phyloP scores from a whole-genome alignment of 1,140 invertebrate species.

The Dreissena rostriformis region DNA sequence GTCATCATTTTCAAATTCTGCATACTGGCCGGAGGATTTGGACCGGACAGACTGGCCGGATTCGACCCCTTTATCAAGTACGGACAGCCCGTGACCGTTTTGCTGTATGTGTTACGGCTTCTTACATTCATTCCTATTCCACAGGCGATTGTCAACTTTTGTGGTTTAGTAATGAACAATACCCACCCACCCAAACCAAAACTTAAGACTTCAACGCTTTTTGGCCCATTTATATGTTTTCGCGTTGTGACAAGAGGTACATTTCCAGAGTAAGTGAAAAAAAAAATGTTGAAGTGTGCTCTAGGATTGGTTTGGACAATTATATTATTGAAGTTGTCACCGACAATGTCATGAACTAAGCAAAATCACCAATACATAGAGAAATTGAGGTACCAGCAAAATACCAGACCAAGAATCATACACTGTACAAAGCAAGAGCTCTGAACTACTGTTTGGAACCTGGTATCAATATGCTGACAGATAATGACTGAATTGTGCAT shows the following conservation, averaged over 20 bases:
- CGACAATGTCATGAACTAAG: slow-evolving; percentile 91
- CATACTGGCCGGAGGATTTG: slow-evolving; percentile 50
- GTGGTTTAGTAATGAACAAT: slow-evolving; percentile 91
- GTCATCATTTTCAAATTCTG: slow-evolving; percentile 55
- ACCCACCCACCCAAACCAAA: slow-evolving; percentile 96
- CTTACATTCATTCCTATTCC: slow-evolving; percentile 67
- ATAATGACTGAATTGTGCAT: slow-evolving; percentile 98
- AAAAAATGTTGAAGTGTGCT: slow-evolving; percentile 94
- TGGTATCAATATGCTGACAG: slow-evolving; percentile 90
- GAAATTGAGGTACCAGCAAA: slow-evolving; percentile 93
- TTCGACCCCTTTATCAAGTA: slow-evolving; percentile 59
- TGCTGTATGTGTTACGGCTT: slow-evolving; percentile 66
- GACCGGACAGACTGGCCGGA: slow-evolving; percentile 14
- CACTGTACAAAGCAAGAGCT: slow-evolving; percentile 97
- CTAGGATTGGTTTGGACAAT: slow-evolving; percentile 95
- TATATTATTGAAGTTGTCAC: slow-evolving; percentile 99
- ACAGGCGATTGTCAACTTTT: slow-evolving; percentile 67
- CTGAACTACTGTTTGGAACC: slow-evolving; percentile 98
- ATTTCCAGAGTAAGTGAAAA: slow-evolving; percentile 94
- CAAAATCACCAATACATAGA: slow-evolving; percentile 87
- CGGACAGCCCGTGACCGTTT: slow-evolving; percentile 57
- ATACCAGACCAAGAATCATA: slow-evolving; percentile 94
- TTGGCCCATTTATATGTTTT: slow-evolving; percentile 97
- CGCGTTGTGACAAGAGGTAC: slow-evolving; percentile 97
- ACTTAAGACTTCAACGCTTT: slow-evolving; percentile 92